These are phyloP conservation scores for Mesopsocus fuscifrons DNA, from an alignment of 2,888 invertebrate genomes.

Conservation along the genomic window DNA sequence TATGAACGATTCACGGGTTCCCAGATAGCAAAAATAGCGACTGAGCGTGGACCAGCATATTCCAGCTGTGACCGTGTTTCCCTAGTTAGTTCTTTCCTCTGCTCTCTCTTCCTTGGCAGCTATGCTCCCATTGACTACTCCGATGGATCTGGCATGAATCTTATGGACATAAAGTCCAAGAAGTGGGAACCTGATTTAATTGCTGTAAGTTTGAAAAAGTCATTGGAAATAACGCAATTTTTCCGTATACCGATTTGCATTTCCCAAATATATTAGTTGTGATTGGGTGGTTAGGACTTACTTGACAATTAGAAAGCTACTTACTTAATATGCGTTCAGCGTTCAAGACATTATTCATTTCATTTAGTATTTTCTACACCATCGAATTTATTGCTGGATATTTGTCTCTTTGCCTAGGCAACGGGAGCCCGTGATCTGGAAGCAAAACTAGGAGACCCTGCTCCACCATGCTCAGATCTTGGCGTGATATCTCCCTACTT, in stretches of 20 bases:
- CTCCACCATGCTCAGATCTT: slow-evolving; percentile 46
- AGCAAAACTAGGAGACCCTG: slow-evolving; percentile 53
- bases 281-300: not conserved
- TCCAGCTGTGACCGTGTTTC: slow-evolving; percentile 58
- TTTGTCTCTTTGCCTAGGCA: not conserved
- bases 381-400: too few relatives aligned
- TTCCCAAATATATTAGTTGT: not conserved
- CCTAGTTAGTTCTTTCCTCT: slow-evolving; percentile 80
- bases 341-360: too few relatives aligned
- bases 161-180: slow-evolving; percentile 61
- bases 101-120: slow-evolving; percentile 68
- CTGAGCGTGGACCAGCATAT: slow-evolving; percentile 47
- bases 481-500: slow-evolving; percentile 62
- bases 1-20: slow-evolving; percentile 85
- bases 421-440: slow-evolving; percentile 29
- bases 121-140: slow-evolving; percentile 80
- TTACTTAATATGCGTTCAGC: too few relatives aligned
- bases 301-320: too few relatives aligned
- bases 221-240: too few relatives aligned
- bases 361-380: too few relatives aligned
- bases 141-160: slow-evolving; percentile 94
- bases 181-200: slow-evolving; percentile 58
- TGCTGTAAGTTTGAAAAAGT: slow-evolving; percentile 42
- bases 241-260: too few relatives aligned
- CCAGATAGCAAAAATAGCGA: slow-evolving; percentile 78